phyloP scores from a whole-genome alignment of 2,797 vertebrate genomes.

The Emydoidea blandingii region DNA sequence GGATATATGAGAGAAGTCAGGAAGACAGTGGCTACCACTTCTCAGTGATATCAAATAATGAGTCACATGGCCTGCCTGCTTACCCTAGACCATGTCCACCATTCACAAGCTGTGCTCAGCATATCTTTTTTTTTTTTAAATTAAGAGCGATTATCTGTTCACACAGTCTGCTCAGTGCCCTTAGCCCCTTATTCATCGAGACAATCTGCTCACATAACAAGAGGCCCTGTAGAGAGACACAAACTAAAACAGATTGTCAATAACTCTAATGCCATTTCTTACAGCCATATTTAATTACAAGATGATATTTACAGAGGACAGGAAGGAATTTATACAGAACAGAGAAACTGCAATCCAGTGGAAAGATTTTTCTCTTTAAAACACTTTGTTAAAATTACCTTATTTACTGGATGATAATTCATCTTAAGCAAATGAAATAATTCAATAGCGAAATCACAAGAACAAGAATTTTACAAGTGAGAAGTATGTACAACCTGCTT shows the following conservation, averaged over 20 bases:
- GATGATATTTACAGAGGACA: accelerated
- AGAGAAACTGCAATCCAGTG: not conserved
- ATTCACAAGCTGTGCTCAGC: accelerated
- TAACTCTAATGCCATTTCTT: not conserved
- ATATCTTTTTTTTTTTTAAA: not conserved
- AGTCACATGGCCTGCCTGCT: not conserved
- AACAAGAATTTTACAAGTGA: not conserved
- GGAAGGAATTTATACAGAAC: not conserved
- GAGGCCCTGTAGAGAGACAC: not conserved
- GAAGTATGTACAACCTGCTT: not conserved
- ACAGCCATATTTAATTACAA: not conserved
- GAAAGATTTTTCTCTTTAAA: not conserved
- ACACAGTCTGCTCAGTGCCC: not conserved
- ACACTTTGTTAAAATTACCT: not conserved
- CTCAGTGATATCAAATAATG: not conserved
- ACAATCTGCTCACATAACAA: not conserved
- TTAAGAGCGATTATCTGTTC: not conserved
- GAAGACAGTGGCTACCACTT: not conserved
- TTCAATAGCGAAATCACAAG: not conserved
- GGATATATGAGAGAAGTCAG: not conserved
- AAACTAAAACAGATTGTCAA: not conserved
- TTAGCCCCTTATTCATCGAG: accelerated
- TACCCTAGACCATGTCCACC: not conserved
- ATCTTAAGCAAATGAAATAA: not conserved
- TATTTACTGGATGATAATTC: not conserved